A percentile compares a stretch with the other conserved stretches of the same genome.
These are phyloP conservation scores for Neodiprion lecontei DNA, from an alignment of 1,140 invertebrate species.

Conservation along the genomic window DNA sequence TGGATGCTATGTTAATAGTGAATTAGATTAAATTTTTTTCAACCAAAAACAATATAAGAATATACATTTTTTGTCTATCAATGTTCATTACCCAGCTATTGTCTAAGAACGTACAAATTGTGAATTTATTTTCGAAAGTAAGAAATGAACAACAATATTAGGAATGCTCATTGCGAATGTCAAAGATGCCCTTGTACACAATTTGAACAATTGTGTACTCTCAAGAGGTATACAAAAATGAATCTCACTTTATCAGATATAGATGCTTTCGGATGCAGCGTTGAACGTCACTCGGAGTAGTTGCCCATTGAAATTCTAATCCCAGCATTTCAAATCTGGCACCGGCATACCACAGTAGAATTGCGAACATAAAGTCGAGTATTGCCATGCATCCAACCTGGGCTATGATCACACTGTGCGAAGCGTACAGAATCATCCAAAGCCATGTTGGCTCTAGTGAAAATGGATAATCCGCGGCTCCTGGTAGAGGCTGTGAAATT, in stretches of 20 bases:
- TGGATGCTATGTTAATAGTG: too few species aligned
- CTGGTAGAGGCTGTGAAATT: slow-evolving; percentile 29
- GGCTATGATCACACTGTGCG: slow-evolving; percentile 34
- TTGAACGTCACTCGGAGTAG: slow-evolving; percentile 6
- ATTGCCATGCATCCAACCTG: slow-evolving; percentile 34
- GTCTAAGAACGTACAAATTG: too few species aligned
- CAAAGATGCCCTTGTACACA: slow-evolving; percentile 12
- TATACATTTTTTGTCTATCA: too few species aligned
- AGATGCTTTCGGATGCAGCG: slow-evolving; percentile 32
- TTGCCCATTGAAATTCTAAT: slow-evolving; percentile 20
- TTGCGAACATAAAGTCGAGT: slow-evolving; percentile 39
- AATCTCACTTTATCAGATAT: slow-evolving; percentile 23
- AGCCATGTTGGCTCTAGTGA: slow-evolving; percentile 25
- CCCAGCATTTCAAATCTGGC: slow-evolving; percentile 40
- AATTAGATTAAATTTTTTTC: too few species aligned
- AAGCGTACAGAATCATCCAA: slow-evolving; percentile 31
- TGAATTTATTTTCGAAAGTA: too few species aligned
- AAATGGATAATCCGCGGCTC: slow-evolving; percentile 38
- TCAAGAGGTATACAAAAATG: neutral
- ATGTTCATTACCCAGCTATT: too few species aligned
- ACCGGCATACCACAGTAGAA: slow-evolving; percentile 38
- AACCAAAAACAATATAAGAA: too few species aligned
- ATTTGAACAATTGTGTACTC: slow-evolving; percentile 12
- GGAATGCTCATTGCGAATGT: neutral
- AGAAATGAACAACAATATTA: too few species aligned